Conservation (phyloP, 2,113 vertebrate genomes). For the Centropristis striata region DNA sequence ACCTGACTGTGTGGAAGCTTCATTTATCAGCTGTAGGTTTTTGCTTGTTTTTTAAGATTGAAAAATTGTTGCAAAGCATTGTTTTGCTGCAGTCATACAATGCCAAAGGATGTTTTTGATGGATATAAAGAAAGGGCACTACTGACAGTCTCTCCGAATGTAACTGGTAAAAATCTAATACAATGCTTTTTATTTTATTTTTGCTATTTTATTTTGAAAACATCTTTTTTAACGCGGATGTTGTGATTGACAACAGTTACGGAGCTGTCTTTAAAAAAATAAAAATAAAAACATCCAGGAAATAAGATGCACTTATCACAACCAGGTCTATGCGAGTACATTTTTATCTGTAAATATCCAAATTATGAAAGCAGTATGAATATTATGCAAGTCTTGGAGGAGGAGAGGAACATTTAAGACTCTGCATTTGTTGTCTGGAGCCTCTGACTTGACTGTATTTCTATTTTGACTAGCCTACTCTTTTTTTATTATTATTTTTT, state of each 20-base stretch:
- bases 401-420: not conserved
- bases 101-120: too few species aligned
- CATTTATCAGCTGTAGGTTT: fast-evolving
- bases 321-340: fast-evolving
- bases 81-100: not conserved
- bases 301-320: constrained; percentile 20
- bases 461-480: too few species aligned
- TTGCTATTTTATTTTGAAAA: constrained; percentile 36
- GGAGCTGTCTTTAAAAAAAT: not conserved
- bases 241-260: not conserved
- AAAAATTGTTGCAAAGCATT: not conserved
- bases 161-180: not conserved
- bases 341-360: not conserved
- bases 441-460: not conserved
- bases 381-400: too few species aligned
- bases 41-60: too few species aligned
- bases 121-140: not conserved
- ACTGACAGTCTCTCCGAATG: not conserved
- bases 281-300: not conserved
- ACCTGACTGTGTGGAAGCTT: not conserved
- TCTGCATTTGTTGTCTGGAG: not conserved
- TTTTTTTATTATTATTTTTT: too few species aligned
- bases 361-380: too few species aligned
- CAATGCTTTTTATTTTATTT: too few species aligned
- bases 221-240: not conserved